These are phyloP conservation scores for Pionites leucogaster DNA, from an alignment of 2,113 vertebrate genomes.

Conservation along the genomic window DNA sequence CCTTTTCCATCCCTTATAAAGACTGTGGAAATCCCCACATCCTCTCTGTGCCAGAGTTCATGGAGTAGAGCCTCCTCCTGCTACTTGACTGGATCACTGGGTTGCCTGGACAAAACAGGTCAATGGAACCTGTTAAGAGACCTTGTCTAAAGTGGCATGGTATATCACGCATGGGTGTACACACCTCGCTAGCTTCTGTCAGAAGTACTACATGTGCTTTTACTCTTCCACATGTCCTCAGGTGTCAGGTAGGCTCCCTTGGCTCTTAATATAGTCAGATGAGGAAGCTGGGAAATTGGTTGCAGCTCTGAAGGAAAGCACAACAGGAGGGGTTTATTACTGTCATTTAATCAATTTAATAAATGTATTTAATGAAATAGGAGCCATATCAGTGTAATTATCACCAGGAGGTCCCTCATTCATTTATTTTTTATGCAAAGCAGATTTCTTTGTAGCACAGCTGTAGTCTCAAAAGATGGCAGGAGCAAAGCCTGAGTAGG, in stretches of 20 bases:
- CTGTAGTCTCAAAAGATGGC: background rate
- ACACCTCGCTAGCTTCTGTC: background rate
- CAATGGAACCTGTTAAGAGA: background rate
- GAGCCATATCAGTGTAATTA: background rate
- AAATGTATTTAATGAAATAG: background rate
- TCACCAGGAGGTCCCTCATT: background rate
- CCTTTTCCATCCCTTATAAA: background rate
- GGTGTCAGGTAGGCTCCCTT: background rate
- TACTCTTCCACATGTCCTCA: background rate
- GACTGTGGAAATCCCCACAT: background rate
- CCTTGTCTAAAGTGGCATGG: rapidly evolving
- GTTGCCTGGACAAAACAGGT: background rate
- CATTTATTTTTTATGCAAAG: background rate
- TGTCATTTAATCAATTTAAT: background rate
- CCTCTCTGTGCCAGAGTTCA: background rate
- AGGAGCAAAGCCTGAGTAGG: background rate
- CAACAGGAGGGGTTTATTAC: background rate
- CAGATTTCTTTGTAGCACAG: background rate
- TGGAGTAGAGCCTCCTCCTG: background rate
- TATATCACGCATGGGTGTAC: background rate
- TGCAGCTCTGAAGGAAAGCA: background rate
- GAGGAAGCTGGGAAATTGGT: background rate
- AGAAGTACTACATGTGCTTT: background rate
- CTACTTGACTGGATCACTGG: background rate
- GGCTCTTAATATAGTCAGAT: background rate